Percentiles rank a stretch among this genome's conserved stretches.
Conservation (phyloP, 2,888 invertebrate species). For the Apodemia zela region DNA sequence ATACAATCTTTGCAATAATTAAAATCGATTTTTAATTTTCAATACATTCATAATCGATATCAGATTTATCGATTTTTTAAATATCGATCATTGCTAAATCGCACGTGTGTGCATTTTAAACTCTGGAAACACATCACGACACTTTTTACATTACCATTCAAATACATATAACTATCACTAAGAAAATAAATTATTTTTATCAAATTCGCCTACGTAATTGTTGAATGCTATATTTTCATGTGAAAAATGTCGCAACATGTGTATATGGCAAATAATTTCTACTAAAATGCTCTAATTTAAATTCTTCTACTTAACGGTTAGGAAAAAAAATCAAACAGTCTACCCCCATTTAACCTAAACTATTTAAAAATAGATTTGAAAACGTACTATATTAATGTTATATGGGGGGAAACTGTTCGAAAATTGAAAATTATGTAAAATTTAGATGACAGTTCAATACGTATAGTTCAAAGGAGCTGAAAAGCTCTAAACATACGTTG, state of each 20-base stretch:
- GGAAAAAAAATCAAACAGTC: constrained; percentile 21
- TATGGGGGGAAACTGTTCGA: constrained; percentile 22
- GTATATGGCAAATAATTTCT: constrained; percentile 50
- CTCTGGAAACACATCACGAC: constrained; percentile 27
- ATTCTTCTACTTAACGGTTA: constrained; percentile 62
- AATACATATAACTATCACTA: constrained; percentile 42
- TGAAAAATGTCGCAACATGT: constrained; percentile 45
- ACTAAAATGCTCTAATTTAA: constrained; percentile 57
- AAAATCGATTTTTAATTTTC: neutral
- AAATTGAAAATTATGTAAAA: constrained; percentile 19
- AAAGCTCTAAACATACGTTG: constrained; percentile 19
- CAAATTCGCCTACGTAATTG: constrained; percentile 49
- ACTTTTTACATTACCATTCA: constrained; percentile 25
- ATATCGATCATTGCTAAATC: constrained; percentile 22
- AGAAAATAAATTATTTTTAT: constrained; percentile 58
- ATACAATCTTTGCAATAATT: neutral
- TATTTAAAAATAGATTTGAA: constrained; percentile 29
- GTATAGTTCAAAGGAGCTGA: constrained; percentile 17
- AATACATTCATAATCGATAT: neutral
- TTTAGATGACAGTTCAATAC: constrained; percentile 9
- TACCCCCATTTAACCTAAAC: constrained; percentile 20
- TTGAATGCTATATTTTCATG: constrained; percentile 39
- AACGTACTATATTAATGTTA: constrained; percentile 24
- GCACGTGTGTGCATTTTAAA: constrained; percentile 42
- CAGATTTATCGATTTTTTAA: neutral